A percentile compares a stretch with the other conserved stretches of the same genome.
Conservation (phyloP, 2,113 vertebrate species). For the Percopsis transmontana region DNA sequence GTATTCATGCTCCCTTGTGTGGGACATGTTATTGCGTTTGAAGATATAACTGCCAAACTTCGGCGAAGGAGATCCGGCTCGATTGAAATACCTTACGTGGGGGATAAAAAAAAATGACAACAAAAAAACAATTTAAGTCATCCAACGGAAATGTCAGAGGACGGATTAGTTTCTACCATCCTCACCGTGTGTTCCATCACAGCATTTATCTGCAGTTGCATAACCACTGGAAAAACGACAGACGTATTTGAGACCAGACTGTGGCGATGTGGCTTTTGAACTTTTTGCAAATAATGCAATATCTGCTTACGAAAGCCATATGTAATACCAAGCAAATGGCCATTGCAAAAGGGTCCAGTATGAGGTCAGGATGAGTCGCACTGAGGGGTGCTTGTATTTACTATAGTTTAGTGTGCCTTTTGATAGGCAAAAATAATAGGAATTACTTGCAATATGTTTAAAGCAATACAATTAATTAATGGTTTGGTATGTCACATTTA, state of each 20-base stretch:
- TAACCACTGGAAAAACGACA: slow-evolving; percentile 48
- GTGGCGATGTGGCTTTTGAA: slow-evolving; percentile 51
- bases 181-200: slow-evolving; percentile 41
- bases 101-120: neutral
- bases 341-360: slow-evolving; percentile 46
- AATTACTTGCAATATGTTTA: slow-evolving; percentile 75
- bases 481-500: slow-evolving; percentile 55
- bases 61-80: slow-evolving; percentile 32
- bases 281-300: slow-evolving; percentile 53
- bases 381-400: slow-evolving; percentile 61
- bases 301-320: slow-evolving; percentile 68
- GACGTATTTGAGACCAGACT: slow-evolving; percentile 44
- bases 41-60: slow-evolving; percentile 52
- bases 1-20: slow-evolving; percentile 20
- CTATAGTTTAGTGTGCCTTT: slow-evolving; percentile 59
- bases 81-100: slow-evolving; percentile 13
- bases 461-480: slow-evolving; percentile 72
- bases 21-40: slow-evolving; percentile 17
- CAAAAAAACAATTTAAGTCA: too few relatives aligned
- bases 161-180: slow-evolving; percentile 27
- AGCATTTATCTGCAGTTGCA: slow-evolving; percentile 40
- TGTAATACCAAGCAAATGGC: slow-evolving; percentile 40
- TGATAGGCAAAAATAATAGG: slow-evolving; percentile 62
- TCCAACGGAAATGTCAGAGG: slow-evolving; percentile 37
- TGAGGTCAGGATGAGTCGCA: slow-evolving; percentile 44